Conservation (phyloP, 2,888 invertebrate genomes). For the Ectemnius continuus region DNA sequence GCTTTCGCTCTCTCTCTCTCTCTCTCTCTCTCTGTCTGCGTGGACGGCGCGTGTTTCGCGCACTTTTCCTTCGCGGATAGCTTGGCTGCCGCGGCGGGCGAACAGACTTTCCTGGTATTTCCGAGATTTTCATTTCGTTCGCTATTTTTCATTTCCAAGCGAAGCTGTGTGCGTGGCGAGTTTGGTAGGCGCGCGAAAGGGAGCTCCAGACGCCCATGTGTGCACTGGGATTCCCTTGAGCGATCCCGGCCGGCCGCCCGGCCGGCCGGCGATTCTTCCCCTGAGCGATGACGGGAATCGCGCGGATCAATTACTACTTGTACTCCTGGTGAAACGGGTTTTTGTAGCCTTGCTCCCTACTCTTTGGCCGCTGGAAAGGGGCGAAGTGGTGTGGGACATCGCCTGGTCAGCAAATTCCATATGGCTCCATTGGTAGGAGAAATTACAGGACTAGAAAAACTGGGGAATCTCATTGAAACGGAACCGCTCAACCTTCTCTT, state of each 20-base stretch:
- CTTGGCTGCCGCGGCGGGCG: conserved; percentile 23
- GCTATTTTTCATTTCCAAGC: conserved; percentile 63
- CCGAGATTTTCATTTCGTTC: conserved; percentile 66
- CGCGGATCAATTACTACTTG: conserved; percentile 26
- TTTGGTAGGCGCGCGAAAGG: conserved; percentile 6
- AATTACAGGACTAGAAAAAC: too few species aligned
- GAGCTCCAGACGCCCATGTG: conserved; percentile 43
- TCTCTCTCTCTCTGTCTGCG: background rate
- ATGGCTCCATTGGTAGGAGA: too few species aligned
- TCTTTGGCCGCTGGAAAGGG: background rate
- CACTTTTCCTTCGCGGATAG: conserved; percentile 46
- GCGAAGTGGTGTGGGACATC: background rate
- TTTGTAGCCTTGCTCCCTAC: conserved; percentile 12
- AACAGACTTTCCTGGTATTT: conserved; percentile 47
- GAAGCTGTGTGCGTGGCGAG: conserved; percentile 19
- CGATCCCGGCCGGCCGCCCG: conserved; percentile 6
- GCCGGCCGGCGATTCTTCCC: conserved; percentile 12
- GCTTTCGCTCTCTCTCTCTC: too few species aligned
- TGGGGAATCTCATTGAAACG: too few species aligned
- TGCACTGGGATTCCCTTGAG: background rate
- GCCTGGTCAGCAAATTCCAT: too few species aligned
- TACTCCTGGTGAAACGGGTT: conserved; percentile 8
- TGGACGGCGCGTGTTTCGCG: conserved; percentile 49
- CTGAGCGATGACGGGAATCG: background rate
- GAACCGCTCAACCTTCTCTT: too few species aligned